A percentile compares a stretch with the other conserved stretches of the same genome.
Evolutionary conservation across 2,888 invertebrate genomes (phyloP).

Genomic region (Gymnoscelis rufifasciata): DNA sequence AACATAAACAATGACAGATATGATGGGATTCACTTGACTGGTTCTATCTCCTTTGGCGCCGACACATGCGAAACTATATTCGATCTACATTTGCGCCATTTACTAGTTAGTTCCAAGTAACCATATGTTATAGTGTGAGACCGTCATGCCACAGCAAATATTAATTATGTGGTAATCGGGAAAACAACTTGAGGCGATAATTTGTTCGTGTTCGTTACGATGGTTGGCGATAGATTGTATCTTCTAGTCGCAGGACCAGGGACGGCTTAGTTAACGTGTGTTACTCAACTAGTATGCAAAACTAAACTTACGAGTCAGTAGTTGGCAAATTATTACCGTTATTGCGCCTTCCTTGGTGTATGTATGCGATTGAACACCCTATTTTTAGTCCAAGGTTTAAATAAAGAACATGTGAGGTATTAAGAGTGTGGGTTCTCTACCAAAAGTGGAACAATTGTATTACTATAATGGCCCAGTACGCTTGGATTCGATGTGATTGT

Average conservation of each 20-base stretch:
- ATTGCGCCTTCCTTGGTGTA: slow-evolving; percentile 32
- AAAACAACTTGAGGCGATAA: slow-evolving; percentile 5
- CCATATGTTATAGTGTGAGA: slow-evolving; percentile 11
- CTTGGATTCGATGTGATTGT: slow-evolving; percentile 12
- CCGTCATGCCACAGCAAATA: slow-evolving; percentile 11
- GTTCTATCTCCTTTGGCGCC: slow-evolving; percentile 12
- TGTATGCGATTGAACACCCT: too few relatives aligned
- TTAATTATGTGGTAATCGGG: slow-evolving; percentile 13
- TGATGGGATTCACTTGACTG: slow-evolving; percentile 18
- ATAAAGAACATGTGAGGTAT: too few relatives aligned
- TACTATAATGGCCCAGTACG: slow-evolving; percentile 14
- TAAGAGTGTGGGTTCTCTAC: background rate
- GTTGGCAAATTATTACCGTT: slow-evolving; percentile 46
- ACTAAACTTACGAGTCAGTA: slow-evolving; percentile 32
- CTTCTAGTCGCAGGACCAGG: slow-evolving; percentile 20
- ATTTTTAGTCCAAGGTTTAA: too few relatives aligned
- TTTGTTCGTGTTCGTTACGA: slow-evolving; percentile 21
- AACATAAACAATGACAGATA: slow-evolving; percentile 45
- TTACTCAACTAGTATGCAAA: slow-evolving; percentile 27
- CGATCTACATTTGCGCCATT: slow-evolving; percentile 1
- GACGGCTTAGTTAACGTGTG: slow-evolving; percentile 22
- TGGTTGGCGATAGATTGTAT: slow-evolving; percentile 24
- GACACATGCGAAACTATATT: slow-evolving; percentile 7
- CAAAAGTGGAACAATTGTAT: slow-evolving; percentile 2
- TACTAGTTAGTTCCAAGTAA: slow-evolving; percentile 12